phyloP scores from a whole-genome alignment of 92 coral and sea anemone genomes.

The Actinernus sp. region DNA sequence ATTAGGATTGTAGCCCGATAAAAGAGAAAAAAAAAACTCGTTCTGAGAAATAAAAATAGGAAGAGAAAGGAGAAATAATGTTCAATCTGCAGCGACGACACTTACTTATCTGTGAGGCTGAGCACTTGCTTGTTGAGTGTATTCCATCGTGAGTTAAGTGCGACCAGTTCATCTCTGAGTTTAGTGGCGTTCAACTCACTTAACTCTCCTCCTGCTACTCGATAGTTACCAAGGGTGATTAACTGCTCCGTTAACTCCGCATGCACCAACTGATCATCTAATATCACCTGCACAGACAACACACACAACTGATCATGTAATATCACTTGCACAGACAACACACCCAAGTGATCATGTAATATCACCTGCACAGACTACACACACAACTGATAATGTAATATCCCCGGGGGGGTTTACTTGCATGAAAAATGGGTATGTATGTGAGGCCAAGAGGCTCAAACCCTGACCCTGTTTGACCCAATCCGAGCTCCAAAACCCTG shows the following conservation, averaged over 20 bases:
- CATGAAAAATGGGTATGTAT: no score
- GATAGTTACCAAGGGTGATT: conserved; percentile 45
- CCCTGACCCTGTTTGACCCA: no score
- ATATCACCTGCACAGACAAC: conserved; percentile 17
- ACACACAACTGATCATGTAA: conserved; percentile 27
- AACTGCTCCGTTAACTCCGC: conserved; percentile 46
- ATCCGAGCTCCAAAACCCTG: no score
- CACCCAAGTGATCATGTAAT: conserved; percentile 25
- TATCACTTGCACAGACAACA: conserved; percentile 15
- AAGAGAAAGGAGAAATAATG: no score
- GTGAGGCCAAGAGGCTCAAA: no score
- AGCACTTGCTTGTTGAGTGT: conserved; percentile 37
- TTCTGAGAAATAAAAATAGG: no score
- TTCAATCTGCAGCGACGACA: no score
- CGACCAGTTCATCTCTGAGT: conserved; percentile 37
- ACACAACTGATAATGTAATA: conserved; percentile 30
- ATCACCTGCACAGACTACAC: conserved; percentile 20
- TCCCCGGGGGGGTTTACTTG: conserved; percentile 7
- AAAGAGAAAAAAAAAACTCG: no score
- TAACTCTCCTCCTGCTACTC: conserved; percentile 50
- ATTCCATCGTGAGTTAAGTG: conserved; percentile 62
- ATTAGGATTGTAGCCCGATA: no score
- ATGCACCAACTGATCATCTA: conserved; percentile 25
- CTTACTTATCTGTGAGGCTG: conserved; percentile 49
- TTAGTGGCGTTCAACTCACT: conserved; percentile 31